Base-by-base conservation (phyloP, 2,797 vertebrate species). In the Crenichthys baileyi region DNA sequence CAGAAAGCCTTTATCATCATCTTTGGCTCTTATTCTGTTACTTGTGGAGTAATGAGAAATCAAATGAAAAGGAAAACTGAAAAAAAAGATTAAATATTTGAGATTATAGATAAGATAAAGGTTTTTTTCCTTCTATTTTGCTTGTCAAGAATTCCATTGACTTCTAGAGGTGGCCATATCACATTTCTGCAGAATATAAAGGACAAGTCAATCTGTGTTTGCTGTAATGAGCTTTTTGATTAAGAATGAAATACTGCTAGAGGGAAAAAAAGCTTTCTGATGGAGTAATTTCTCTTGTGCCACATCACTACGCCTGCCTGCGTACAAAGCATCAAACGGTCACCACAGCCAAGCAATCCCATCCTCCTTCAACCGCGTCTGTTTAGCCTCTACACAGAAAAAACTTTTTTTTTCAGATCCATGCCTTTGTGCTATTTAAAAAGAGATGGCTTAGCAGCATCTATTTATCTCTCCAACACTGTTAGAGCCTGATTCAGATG, bases 201-300 rank as follows among this genome's bases (percentile, higher is more conserved):
- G 87, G 85, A 94, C 86, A 88, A 90, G 84, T 79, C 83, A 85
- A 88, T 85, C 89, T 91, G 89, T 88, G 60, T 80, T 82, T 80
- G 85, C 84, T 76, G 79, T 93, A 94, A 95, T 95, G 89, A 94
- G 92, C 88, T 94, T 94, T 94, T 93, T 94, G 92, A 94, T 95
- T 94, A 95, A 93, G 90, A 92, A 86, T 80, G 87, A 90, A 90
- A 92, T 89, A 89, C 80, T 31, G 79, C 90, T 82, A 79, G 86
- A 81, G 89, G 92, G 90, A 53, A 11, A 72, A 72, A 83, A 77
- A 79, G 71, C 79, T 72, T 85, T 68, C 60, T 78, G 84, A 86
- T 89, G 20, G 82, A 83, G 87, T 89, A 80, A 93, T 93, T 92
- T 89, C 83, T 90, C 86, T 82, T 22, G 67, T 74, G 84, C 88